Evolutionary conservation across 2,113 vertebrate genomes (phyloP), one percentile per base, ranked within the genome.

Genomic region (Rhabdomys dilectus): DNA sequence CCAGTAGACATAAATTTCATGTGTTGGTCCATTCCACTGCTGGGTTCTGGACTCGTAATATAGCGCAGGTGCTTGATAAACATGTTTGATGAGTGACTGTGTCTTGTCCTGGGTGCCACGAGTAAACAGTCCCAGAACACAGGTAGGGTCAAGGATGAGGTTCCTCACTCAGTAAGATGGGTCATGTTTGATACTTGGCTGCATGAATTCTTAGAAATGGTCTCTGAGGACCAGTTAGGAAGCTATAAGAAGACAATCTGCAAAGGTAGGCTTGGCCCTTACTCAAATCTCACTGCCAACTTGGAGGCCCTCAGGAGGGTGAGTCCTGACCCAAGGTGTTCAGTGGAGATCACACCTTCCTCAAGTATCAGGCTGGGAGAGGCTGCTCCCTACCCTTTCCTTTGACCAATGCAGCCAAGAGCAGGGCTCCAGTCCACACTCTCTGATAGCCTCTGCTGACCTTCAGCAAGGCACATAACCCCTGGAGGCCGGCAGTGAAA

Each of bases 381-480:
- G 0, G 6, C 24, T 64, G 73, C 45, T 72, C 92, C 34, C n/a
- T 9, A 21, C 72, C 70, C 72, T 31, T 51, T 7, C 11, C 56
- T 34, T 58, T 76, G 84, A 86, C 34, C 3, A 75, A 84, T 51
- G 36, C 72, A 51, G 64, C 68, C 66, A 60, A 81, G 26, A 34
- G 60, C 76, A 81, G 91, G 75, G 72, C 73, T 72, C n/a, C n/a
- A 36, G 45, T 66, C 66, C 31, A 93, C n/a, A 39, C 26, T 64
- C 75, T 81, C 66, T 51, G 26, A 36, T 34, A 24, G 64, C 90
- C 48, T 42, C 77, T 68, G 16, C 45, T 58, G 77, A 70, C 72
- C 62, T 85, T 29, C 39, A 51, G 73, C 90, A 96, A 96, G 93
- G 96, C 86, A 72, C 92, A 90, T 80, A 31, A 70, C 48, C 81